Percentiles rank a stretch among this genome's conserved stretches.
Conservation (phyloP, 2,888 invertebrate species). For the Scaptomyza flava region DNA sequence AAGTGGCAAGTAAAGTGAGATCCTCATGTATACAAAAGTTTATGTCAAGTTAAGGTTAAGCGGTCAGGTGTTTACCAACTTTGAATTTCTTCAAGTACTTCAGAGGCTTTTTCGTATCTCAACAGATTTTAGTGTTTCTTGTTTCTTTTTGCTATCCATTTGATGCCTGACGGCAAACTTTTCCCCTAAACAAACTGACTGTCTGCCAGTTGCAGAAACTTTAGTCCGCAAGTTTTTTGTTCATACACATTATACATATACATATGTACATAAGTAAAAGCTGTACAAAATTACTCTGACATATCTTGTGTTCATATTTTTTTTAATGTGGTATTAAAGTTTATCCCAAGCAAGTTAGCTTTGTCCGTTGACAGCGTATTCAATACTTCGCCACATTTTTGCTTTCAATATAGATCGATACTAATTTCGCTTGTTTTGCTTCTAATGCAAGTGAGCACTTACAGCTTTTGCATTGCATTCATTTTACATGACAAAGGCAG, state of each 20-base stretch:
- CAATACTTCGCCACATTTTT: conserved; percentile 5
- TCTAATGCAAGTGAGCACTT: conserved; percentile 21
- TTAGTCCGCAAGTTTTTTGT: background rate
- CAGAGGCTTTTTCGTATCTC: conserved; percentile 7
- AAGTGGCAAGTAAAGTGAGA: background rate
- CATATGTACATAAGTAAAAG: background rate
- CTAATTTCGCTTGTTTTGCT: conserved; percentile 3
- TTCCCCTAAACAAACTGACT: conserved; percentile 18
- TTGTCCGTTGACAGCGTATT: background rate
- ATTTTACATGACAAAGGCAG: conserved; percentile 21
- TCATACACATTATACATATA: background rate
- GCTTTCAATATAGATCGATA: conserved; percentile 38
- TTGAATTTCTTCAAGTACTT: conserved; percentile 13
- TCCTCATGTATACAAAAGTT: background rate
- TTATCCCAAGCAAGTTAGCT: conserved; percentile 11
- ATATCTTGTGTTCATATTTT: background rate
- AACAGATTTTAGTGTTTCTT: background rate
- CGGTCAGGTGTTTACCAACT: conserved; percentile 19
- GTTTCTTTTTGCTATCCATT: conserved; percentile 13
- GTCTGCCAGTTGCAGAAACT: background rate
- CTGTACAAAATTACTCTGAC: background rate
- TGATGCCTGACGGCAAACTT: conserved; percentile 29
- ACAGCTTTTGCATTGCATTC: conserved; percentile 21
- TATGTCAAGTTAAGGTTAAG: conserved; percentile 13
- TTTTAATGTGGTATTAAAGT: background rate